Percentiles rank a stretch among this genome's conserved stretches.
phyloP scores from a whole-genome alignment of 1,140 invertebrate genomes.

The Charaxes varanes region DNA sequence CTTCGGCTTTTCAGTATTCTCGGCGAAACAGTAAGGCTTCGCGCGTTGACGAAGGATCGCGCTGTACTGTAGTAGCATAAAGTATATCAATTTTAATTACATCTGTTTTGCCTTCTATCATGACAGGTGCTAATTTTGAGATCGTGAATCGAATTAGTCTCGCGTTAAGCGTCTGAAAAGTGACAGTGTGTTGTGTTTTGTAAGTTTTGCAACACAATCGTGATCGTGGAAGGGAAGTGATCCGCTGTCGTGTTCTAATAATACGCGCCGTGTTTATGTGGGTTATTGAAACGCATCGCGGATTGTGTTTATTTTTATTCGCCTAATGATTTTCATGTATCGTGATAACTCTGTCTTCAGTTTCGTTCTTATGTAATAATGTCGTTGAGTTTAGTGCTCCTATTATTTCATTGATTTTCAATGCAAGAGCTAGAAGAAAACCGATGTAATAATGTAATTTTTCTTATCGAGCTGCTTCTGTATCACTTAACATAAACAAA shows the following conservation, averaged over 20 bases:
- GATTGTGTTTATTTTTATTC: neutral
- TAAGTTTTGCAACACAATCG: neutral
- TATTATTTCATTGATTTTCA: too few species aligned
- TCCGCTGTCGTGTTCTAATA: neutral
- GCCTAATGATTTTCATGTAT: neutral
- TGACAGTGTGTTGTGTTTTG: neutral
- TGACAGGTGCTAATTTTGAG: neutral
- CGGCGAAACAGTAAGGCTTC: constrained; percentile 1
- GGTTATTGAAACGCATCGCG: neutral
- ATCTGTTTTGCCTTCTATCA: neutral
- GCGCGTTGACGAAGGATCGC: neutral
- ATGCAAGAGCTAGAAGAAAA: too few species aligned
- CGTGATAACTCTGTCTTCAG: too few species aligned
- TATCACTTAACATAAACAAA: too few species aligned
- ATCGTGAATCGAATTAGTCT: constrained; percentile 1
- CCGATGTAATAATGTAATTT: too few species aligned
- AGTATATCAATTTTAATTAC: neutral
- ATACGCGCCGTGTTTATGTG: neutral
- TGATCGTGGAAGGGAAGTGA: neutral
- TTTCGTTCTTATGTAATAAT: too few species aligned
- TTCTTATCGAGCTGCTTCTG: too few species aligned
- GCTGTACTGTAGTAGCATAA: neutral
- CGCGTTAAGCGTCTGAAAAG: neutral
- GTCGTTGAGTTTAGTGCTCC: too few species aligned
- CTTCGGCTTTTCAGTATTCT: constrained; percentile 6